Base-by-base conservation (phyloP, 2,113 vertebrate species). In the Panurus biarmicus region DNA sequence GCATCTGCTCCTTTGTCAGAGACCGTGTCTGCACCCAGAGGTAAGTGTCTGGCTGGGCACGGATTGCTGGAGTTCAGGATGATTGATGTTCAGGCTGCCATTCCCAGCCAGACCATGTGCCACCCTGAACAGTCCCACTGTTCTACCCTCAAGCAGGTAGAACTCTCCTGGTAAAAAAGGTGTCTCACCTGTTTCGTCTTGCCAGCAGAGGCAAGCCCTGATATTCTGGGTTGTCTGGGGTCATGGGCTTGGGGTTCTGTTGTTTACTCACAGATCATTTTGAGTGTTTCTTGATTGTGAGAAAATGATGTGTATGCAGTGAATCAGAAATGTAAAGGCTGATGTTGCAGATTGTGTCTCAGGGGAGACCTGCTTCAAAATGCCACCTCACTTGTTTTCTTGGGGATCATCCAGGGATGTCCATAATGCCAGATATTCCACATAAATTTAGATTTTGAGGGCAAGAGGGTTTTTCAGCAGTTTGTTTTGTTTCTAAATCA, bases 21-120 rank as follows among this genome's bases (percentile, higher is more conserved):
- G 89, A 87, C 94, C 0, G 7, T 90, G 45, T 95, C 96, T 1
- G 66, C 97, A 6, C 97, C 97, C 7, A 87, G 98, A 97, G 99
- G 99, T 99, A 42, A 77, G 93, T 31, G 2, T 40, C 7, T 51
- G 29, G 9, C 38, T 76, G 60, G 31, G 9, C 17, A 17, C 14
- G 45, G 62, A 11, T 69, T 28, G 18, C 33, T 47, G 83, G 31
- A 15, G 17, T 29, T 84, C 33, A 36, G 35, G 36, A 18, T 70
- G 45, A 25, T 53, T 70, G 45, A 25, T 53, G n/a, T 53, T 54
- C 40, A 29, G 36, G 7, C 35, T 57, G 40, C 58, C 31, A 10
- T 60, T 60, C n/a, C 48, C 40, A 70, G 57, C 10, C 31, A 53
- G 20, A 22, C 6, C 53, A 28, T 0, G 0, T 47, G 44, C 38